Evolutionary conservation across 2,113 vertebrate species (phyloP).

Genomic region (Anarrhichthys ocellatus): DNA sequence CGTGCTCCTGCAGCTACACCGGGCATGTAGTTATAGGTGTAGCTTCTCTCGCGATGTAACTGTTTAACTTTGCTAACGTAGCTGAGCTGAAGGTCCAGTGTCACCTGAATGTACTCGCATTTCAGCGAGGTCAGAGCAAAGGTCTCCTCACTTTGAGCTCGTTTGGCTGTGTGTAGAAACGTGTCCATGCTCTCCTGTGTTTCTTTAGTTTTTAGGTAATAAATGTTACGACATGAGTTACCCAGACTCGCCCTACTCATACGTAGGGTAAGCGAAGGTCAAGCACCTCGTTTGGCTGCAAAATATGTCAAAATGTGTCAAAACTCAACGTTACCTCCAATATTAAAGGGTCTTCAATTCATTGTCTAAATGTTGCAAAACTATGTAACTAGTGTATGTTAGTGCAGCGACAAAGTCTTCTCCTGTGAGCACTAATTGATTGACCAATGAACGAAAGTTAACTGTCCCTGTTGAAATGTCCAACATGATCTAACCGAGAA

Average conservation of each 20-base stretch:
- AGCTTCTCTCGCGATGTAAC: neutral
- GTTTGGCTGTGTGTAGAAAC: neutral
- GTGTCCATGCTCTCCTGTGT: neutral
- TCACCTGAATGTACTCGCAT: slow-evolving; percentile 22
- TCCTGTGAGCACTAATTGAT: neutral
- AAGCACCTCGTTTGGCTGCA: neutral
- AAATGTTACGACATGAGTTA: neutral
- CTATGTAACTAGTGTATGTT: neutral
- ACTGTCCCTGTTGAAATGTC: neutral
- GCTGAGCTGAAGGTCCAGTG: neutral
- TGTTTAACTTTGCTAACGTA: slow-evolving; percentile 38
- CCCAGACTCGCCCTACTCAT: neutral
- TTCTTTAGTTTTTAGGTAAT: neutral
- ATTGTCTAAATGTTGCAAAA: neutral
- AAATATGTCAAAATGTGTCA: slow-evolving; percentile 21
- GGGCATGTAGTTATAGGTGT: neutral
- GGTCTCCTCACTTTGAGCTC: neutral
- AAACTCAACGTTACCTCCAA: neutral
- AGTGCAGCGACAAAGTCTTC: neutral
- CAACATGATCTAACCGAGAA: neutral
- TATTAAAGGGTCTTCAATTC: neutral
- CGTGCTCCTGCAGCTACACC: neutral
- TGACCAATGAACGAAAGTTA: too few species aligned
- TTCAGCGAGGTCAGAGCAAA: neutral
- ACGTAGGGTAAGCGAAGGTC: slow-evolving; percentile 48